These are phyloP conservation scores for Ciona savignyi DNA, from an alignment of 23 tunicate species.

Conservation along the genomic window DNA sequence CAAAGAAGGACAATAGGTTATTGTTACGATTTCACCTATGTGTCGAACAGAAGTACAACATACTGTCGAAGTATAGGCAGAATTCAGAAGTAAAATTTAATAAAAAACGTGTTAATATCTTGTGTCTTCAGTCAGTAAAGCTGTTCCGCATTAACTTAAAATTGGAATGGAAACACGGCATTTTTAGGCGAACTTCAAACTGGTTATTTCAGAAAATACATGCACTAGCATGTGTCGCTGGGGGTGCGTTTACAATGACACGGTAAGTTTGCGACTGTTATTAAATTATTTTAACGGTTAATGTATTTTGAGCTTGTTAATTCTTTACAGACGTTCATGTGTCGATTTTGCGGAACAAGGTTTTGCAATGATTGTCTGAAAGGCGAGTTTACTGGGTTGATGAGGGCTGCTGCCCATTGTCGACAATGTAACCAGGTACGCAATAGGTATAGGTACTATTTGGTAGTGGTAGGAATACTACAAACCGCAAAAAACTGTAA, in stretches of 20 bases:
- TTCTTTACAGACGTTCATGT: constrained; percentile 81
- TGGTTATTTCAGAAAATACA: too few relatives aligned
- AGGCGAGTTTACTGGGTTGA: constrained; percentile 77
- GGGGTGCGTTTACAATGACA: constrained; percentile 94
- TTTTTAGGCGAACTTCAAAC: neutral
- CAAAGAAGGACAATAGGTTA: neutral
- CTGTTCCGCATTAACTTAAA: neutral
- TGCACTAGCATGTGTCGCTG: constrained; percentile 42
- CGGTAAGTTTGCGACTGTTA: too few relatives aligned
- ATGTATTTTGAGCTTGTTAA: neutral
- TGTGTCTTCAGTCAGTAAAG: too few relatives aligned
- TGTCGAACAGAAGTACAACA: neutral
- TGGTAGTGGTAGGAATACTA: too few relatives aligned
- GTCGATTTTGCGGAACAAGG: constrained; percentile 71
- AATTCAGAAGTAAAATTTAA: too few relatives aligned
- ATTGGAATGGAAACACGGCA: neutral
- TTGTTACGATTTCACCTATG: neutral
- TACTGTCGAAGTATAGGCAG: neutral
- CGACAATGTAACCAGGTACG: constrained; percentile 70
- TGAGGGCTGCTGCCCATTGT: constrained; percentile 73
- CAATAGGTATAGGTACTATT: too few relatives aligned
- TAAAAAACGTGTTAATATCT: too few relatives aligned
- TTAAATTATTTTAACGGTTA: too few relatives aligned
- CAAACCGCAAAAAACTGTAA: too few relatives aligned
- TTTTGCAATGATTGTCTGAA: constrained; percentile 89